Evolutionary conservation across 2,797 vertebrate genomes (phyloP).

Genomic region (Propithecus perrieri): DNA sequence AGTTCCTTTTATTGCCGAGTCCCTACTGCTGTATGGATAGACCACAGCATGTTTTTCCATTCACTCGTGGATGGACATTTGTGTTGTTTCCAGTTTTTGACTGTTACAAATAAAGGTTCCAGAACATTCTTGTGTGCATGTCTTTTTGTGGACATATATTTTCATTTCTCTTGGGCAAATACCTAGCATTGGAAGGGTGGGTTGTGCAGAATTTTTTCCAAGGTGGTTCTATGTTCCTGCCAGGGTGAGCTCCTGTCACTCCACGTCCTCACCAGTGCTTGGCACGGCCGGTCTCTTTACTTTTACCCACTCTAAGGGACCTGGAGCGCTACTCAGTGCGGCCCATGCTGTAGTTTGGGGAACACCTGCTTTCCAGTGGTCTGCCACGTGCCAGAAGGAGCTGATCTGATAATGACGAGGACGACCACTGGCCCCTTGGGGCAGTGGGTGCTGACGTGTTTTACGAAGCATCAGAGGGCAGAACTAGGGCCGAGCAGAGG

Average conservation of each 20-base stretch:
- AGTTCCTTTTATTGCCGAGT: background rate
- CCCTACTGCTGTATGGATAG: accelerated
- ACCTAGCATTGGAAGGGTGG: background rate
- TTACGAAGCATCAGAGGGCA: background rate
- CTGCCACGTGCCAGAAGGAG: background rate
- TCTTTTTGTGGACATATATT: accelerated
- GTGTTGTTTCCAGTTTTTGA: background rate
- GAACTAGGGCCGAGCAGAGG: background rate
- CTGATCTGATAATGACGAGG: background rate
- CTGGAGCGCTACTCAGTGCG: accelerated
- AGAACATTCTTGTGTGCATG: too few species aligned
- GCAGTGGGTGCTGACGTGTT: background rate
- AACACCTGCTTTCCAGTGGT: background rate
- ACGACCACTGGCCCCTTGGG: background rate
- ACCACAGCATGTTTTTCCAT: background rate
- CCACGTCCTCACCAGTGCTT: background rate
- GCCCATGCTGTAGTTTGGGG: background rate
- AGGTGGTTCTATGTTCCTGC: accelerated
- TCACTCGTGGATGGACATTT: background rate
- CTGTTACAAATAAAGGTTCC: background rate
- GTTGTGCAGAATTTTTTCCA: background rate
- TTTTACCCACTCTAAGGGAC: accelerated
- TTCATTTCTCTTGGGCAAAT: background rate
- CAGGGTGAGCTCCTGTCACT: accelerated
- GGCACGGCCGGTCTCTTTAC: accelerated